Evolutionary conservation across 2,113 vertebrate genomes (phyloP), one percentile per base, ranked within the genome.

Genomic region (Oxyruncus cristatus): DNA sequence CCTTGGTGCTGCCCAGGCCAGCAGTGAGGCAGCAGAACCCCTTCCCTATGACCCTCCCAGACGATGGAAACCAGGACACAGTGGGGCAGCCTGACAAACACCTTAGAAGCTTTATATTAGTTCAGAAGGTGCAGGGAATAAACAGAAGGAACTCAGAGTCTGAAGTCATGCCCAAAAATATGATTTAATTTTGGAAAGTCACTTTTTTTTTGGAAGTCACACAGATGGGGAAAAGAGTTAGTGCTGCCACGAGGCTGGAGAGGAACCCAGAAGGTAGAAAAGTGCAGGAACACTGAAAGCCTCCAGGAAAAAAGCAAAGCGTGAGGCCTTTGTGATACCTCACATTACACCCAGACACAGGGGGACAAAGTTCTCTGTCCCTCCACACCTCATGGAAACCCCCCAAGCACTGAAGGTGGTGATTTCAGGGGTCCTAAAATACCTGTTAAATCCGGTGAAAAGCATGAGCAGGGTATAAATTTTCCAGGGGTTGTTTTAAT

Each of bases 191-290:
- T 92, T 92, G 66, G 71, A 91, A 91, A 88, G 52, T 18, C 12
- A 14, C 12, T 63, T 70, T 55, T 55, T n/a, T 89, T 90, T 53
- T 39, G 32, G 27, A 92, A 88, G 77, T 81, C 53, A 50, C 63
- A 56, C 88, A 92, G 81, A 89, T 92, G 77, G 81, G 74, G 53
- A 66, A 67, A 66, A 77, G 39, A 83, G 35, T 74, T 65, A 61
- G 41, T 37, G 77, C 65, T 95, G 85, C 32, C 73, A 81, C 41
- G 50, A 76, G 72, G 46, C 76, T 84, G 18, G 21, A 56, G 26
- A 70, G 50, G 73, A 84, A 77, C 13, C n/a, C 81, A 74, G 88
- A 74, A 94, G 68, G 68, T 44, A 53, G 77, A 41, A 87, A 87
- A 92, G 46, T 5, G 2, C 24, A 89, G 70, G 37, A 84, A 55